Percentiles rank a stretch among this genome's conserved stretches.
Conservation (phyloP, 2,113 vertebrate species). For the Aegotheles bennettii region DNA sequence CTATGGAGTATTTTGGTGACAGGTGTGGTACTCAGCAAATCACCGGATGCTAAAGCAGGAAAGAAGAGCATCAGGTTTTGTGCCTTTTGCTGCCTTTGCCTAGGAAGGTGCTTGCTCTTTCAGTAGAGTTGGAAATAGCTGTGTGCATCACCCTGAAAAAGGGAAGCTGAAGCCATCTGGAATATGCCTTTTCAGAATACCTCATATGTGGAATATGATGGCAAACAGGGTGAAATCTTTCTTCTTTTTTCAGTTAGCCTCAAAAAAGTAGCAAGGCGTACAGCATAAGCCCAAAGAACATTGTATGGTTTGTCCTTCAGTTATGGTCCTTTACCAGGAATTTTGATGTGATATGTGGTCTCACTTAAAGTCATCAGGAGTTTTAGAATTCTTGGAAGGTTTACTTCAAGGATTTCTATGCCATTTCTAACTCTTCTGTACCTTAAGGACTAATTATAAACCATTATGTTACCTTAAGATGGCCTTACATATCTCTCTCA, state of each 20-base stretch:
- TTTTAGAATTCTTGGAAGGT: not conserved
- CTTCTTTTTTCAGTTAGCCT: not conserved
- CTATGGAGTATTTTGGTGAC: not conserved
- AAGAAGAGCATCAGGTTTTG: not conserved
- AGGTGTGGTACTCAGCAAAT: not conserved
- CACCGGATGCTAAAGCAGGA: not conserved
- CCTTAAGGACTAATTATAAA: not conserved
- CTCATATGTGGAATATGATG: not conserved
- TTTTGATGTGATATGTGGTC: not conserved
- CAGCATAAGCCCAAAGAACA: not conserved
- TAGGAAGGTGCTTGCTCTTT: not conserved
- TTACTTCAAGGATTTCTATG: not conserved
- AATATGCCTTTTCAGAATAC: not conserved
- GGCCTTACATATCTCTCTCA: not conserved
- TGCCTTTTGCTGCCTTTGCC: fast-evolving
- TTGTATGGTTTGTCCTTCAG: not conserved
- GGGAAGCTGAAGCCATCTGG: not conserved
- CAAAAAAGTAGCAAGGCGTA: not conserved
- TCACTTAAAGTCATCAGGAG: not conserved
- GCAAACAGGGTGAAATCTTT: not conserved
- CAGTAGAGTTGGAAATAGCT: not conserved
- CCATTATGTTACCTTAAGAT: not conserved
- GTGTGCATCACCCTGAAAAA: not conserved
- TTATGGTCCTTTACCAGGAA: fast-evolving
- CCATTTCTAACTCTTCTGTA: not conserved